Conservation (phyloP, 2,888 invertebrate genomes). For the Scotopteryx bipunctaria region DNA sequence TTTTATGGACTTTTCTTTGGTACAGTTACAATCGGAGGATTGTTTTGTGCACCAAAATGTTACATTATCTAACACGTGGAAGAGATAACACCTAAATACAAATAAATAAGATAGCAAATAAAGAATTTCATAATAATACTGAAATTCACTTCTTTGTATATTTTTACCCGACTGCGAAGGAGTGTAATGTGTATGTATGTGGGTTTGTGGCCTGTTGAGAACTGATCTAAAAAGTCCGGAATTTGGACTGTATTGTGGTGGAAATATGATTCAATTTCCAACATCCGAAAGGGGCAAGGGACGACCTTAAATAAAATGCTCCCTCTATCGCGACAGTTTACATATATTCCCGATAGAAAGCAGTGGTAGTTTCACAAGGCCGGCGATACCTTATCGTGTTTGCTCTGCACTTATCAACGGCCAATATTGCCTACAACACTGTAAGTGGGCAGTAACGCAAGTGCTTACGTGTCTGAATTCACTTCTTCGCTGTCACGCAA, state of each 20-base stretch:
- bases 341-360: constrained; percentile 25
- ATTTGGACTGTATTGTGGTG: background rate
- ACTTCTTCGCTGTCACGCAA: constrained; percentile 1
- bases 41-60: background rate
- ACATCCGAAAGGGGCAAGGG: constrained; percentile 11
- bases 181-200: too few relatives aligned
- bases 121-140: too few relatives aligned
- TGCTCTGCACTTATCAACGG: constrained; percentile 55
- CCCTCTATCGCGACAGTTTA: constrained; percentile 20
- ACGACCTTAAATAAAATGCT: constrained; percentile 13
- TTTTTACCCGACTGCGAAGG: too few relatives aligned
- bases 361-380: constrained; percentile 29
- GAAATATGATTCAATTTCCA: background rate
- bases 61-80: too few relatives aligned
- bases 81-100: too few relatives aligned
- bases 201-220: too few relatives aligned
- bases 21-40: too few relatives aligned
- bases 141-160: too few relatives aligned
- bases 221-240: background rate
- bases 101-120: too few relatives aligned
- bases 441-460: constrained; percentile 22
- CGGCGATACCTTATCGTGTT: constrained; percentile 55
- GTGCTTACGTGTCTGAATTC: background rate
- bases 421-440: constrained; percentile 35
- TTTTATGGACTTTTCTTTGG: too few relatives aligned